Percentiles rank a stretch among this genome's conserved stretches.
Evolutionary conservation across 1,140 invertebrate genomes (phyloP).

Genomic region (Pseudomyrmex concolor): DNA sequence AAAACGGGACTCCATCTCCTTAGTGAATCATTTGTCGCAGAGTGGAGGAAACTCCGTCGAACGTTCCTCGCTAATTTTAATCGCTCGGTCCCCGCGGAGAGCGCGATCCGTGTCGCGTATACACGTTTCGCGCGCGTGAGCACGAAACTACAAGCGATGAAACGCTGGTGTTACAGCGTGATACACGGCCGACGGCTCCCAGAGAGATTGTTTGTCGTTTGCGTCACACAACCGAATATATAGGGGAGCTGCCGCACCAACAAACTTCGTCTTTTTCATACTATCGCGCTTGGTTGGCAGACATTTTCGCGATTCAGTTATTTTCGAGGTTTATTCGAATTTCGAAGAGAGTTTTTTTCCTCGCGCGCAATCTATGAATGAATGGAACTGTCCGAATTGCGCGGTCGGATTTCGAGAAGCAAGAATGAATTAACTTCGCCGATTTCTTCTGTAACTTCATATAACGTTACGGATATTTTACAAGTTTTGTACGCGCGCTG

Average conservation of each 20-base stretch:
- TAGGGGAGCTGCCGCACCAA: background rate
- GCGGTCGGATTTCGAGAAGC: background rate
- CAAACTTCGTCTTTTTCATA: constrained; percentile 6
- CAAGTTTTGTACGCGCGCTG: no score
- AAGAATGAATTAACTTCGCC: background rate
- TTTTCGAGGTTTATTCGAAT: background rate
- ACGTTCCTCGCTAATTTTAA: constrained; percentile 66
- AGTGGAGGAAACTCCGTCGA: constrained; percentile 61
- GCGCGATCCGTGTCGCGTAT: background rate
- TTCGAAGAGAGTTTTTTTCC: background rate
- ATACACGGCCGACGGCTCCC: constrained; percentile 47
- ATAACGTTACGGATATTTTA: no score
- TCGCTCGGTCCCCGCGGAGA: constrained; percentile 40
- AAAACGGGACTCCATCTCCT: constrained; percentile 51
- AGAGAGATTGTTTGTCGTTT: constrained; percentile 47
- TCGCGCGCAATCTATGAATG: background rate
- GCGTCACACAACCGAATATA: constrained; percentile 31
- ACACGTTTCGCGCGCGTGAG: background rate
- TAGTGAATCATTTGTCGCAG: constrained; percentile 72
- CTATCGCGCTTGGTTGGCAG: background rate
- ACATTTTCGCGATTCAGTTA: constrained; percentile 3
- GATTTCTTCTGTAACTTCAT: no score
- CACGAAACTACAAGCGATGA: constrained; percentile 29
- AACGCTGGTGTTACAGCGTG: constrained; percentile 37
- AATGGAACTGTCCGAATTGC: background rate